Percentiles rank a stretch among this genome's conserved stretches.
phyloP scores from a whole-genome alignment of 2,888 invertebrate species.

The Ditula angustiorana region DNA sequence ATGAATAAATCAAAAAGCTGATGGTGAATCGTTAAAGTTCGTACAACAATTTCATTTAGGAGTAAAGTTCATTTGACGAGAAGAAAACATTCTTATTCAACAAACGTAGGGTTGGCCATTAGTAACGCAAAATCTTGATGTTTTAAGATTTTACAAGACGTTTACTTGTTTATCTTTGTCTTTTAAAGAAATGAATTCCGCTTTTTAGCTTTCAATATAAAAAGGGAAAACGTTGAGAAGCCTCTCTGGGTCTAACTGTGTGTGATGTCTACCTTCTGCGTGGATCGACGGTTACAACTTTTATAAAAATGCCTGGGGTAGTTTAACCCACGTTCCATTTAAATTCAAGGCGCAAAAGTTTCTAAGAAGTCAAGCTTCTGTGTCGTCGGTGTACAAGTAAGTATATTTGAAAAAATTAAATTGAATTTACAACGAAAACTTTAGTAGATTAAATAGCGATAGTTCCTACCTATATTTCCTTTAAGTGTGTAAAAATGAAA shows the following conservation, averaged over 20 bases:
- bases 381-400: too few species aligned
- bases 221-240: too few species aligned
- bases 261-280: too few species aligned
- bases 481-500: background rate
- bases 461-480: background rate
- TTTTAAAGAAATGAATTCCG: background rate
- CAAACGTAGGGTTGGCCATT: constrained; percentile 22
- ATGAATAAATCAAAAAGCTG: constrained; percentile 17
- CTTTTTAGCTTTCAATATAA: too few species aligned
- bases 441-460: background rate
- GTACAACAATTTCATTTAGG: constrained; percentile 17
- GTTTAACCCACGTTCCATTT: too few species aligned
- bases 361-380: too few species aligned
- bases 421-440: background rate
- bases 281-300: too few species aligned
- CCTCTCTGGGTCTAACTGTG: too few species aligned
- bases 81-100: constrained; percentile 28
- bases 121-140: too few species aligned
- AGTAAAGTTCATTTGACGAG: constrained; percentile 15
- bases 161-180: background rate
- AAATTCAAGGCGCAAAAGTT: too few species aligned
- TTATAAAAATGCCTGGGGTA: too few species aligned
- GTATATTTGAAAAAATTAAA: background rate
- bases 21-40: constrained; percentile 19
- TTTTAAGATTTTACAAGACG: too few species aligned